Evolutionary conservation across 2,113 vertebrate genomes (phyloP), one percentile per base, ranked within the genome.

Genomic region (Oenanthe melanoleuca): DNA sequence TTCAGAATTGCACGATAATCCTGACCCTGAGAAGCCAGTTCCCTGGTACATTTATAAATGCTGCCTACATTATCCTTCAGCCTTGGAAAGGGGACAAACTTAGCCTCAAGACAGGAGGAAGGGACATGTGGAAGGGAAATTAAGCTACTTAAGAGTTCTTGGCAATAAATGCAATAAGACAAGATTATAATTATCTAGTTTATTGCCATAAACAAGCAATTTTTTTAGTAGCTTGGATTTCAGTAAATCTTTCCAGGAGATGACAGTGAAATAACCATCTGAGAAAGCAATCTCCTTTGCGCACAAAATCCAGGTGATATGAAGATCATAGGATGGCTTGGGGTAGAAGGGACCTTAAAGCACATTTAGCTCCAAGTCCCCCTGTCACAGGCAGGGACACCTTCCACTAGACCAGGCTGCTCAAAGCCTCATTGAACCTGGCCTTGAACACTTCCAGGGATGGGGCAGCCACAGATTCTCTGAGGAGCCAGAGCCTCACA

Each of bases 31-130:
- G 28, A 55, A 66, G 23, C 52, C 5, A 2, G 33, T 64, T 85
- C 67, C 29, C 55, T 66, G 19, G 64, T n/a, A 11, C 19, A 8
- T 14, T 40, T 81, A 75, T 63, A 74, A 96, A 92, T 55, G 74
- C 47, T 91, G 64, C 60, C 31, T 80, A 38, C 47, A 60, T 94
- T 92, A 78, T 86, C 49, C 79, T 78, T 93, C 67, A 89, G 52
- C 50, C 47, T 85, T 60, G 24, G 52, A 86, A 91, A 52, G 8
- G 19, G 38, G 73, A 89, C 79, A 88, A 86, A 70, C 37, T 28
- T 92, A 89, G 86, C 64, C 74, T 31, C 55, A 56, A 88, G 89
- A 83, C 63, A 95, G 33, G 16, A 92, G 56, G 60, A 89, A 93
- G 59, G 71, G 91, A 80, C 26, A 52, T 4, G 34, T 55, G 59